Evolutionary conservation across 2,888 invertebrate species (phyloP).

Genomic region (Dynastes grantii): DNA sequence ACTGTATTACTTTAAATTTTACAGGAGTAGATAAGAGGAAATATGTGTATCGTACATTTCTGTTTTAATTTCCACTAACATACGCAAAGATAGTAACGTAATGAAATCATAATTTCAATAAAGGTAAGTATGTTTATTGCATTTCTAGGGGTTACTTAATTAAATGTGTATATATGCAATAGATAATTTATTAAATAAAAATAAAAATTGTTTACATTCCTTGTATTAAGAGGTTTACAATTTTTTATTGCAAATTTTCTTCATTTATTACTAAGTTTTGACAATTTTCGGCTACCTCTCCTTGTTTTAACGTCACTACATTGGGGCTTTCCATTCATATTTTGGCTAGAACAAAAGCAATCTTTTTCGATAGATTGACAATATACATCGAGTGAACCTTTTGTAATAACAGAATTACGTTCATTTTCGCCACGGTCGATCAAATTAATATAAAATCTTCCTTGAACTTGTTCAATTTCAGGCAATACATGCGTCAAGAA

Average conservation of each 20-base stretch:
- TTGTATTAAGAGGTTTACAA: neutral
- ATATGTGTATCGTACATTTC: no score
- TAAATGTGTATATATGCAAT: no score
- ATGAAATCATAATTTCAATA: no score
- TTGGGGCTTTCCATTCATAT: neutral
- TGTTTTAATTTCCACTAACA: no score
- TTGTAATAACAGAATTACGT: neutral
- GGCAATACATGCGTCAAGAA: constrained; percentile 9
- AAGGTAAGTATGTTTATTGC: no score
- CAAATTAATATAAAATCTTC: neutral
- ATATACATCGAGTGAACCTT: neutral
- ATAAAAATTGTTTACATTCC: neutral
- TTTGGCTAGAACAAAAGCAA: neutral
- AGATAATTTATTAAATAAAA: neutral
- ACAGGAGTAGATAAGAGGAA: no score
- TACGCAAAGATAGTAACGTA: no score
- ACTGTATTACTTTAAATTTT: no score
- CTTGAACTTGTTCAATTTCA: constrained; percentile 11
- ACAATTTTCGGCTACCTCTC: neutral
- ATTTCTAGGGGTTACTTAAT: no score
- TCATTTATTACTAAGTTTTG: neutral
- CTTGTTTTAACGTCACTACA: neutral
- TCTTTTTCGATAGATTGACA: constrained; percentile 1
- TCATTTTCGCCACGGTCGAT: neutral
- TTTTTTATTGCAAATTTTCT: neutral